Percentiles rank a stretch among this genome's conserved stretches.
Conservation (phyloP, 2,113 vertebrate genomes). For the Rhinolophus sinicus region DNA sequence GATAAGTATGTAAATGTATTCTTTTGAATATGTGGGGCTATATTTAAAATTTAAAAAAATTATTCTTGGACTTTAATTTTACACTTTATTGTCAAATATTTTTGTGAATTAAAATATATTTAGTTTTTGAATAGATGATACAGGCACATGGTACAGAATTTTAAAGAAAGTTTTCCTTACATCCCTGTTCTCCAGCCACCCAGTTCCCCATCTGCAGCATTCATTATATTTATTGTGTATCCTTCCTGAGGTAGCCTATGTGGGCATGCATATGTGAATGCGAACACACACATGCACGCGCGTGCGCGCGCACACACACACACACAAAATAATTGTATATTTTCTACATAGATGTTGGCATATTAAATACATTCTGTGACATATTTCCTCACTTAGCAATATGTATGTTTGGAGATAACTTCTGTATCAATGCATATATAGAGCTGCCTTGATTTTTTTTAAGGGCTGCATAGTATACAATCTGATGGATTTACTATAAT, state of each 20-base stretch:
- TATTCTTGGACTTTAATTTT: neutral
- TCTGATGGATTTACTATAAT: neutral
- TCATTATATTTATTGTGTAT: neutral
- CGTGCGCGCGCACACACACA: too few relatives aligned
- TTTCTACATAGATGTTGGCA: neutral
- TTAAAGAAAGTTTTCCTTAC: neutral
- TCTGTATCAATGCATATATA: neutral
- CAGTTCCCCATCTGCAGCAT: neutral
- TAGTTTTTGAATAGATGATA: neutral
- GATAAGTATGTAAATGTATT: neutral
- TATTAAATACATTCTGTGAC: neutral
- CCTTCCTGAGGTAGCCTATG: neutral
- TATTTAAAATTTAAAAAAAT: neutral
- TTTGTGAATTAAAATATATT: neutral
- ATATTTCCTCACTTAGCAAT: neutral
- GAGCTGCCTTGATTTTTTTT: neutral
- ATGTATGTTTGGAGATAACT: neutral
- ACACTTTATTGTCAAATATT: neutral
- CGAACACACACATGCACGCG: neutral
- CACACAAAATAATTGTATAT: neutral
- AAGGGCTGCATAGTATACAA: neutral
- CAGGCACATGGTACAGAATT: neutral
- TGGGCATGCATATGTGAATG: neutral
- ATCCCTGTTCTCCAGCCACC: neutral
- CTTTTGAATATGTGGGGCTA: neutral